Evolutionary conservation across 1,140 invertebrate species (phyloP), one percentile per base, ranked within the genome.

Genomic region (Sycophaga agraensis): DNA sequence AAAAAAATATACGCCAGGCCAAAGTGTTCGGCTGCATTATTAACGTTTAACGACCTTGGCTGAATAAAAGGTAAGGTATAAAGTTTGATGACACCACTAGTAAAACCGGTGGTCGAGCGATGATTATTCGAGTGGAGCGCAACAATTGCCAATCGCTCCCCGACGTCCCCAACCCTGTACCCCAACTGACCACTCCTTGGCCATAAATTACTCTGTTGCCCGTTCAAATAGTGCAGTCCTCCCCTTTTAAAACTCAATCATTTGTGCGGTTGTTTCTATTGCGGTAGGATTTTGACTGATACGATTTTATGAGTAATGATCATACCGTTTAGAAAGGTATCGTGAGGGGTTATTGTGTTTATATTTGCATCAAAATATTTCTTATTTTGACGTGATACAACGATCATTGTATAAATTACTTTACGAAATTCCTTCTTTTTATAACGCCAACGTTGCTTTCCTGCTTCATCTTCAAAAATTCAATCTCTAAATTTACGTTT

Each of bases 151-250:
- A 48, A 48, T 48, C 17, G 45, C 45, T 48, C 45, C 45, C 45
- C n/a, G 31, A 48, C 9, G 45, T 48, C 45, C 45, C 24, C 6
- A 14, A 24, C 3, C 12, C n/a, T 16, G 11, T 48, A 48, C 14
- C 22, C 42, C 11, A 14, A 48, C 45, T 31, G 24, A 48, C 24
- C 45, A 12, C 2, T 4, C 9, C 17, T 28, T 2, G 6, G 1
- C 12, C 45, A 48, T 48, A 48, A 48, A 48, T 48, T 28, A 48
- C 22, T 48, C 24, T 7, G 45, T 48, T 12, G 45, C 21, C 45
- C 31, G 16, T 48, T 31, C 26, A 19, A 48, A 48, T 48, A 31
- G 12, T 14, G 7, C n/a, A n/a, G n/a, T n/a, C n/a, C 5, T 48
- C 16, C 45, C 45, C 22, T 31, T 48, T 31, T 1, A 31, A 28